Evolutionary conservation across 2,113 vertebrate species (phyloP).

Genomic region (Corythornis vintsioides): DNA sequence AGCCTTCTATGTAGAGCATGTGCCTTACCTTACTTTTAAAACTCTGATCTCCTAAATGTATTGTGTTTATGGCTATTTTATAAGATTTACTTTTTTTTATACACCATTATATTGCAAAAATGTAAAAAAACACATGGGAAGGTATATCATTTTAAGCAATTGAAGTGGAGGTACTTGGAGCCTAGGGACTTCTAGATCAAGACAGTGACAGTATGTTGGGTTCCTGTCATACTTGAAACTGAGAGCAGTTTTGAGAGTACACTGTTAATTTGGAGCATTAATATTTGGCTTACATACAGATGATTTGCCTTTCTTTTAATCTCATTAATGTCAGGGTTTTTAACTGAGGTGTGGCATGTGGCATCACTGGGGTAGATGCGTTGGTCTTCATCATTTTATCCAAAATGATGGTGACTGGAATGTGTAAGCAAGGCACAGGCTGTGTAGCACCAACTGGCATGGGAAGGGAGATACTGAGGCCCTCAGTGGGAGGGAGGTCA

Average conservation of each 20-base stretch:
- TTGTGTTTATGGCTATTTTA: neutral
- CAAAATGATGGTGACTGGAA: neutral
- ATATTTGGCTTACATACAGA: neutral
- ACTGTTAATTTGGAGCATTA: neutral
- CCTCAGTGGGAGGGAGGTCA: rapidly evolving
- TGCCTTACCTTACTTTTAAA: neutral
- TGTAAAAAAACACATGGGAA: neutral
- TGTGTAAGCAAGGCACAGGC: neutral
- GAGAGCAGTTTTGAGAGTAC: neutral
- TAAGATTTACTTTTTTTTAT: too few species aligned
- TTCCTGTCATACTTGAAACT: neutral
- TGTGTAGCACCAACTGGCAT: rapidly evolving
- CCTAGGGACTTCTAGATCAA: neutral
- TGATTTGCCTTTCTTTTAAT: neutral
- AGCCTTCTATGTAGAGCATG: neutral
- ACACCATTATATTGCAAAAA: neutral
- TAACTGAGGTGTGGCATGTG: neutral
- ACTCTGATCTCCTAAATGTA: neutral
- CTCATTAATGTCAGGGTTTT: neutral
- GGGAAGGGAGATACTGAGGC: neutral
- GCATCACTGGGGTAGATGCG: neutral
- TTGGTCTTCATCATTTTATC: neutral
- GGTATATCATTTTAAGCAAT: neutral
- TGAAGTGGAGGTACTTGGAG: neutral
- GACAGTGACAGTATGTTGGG: neutral